Conservation (phyloP, 2,888 invertebrate genomes). For the Torymus tubicola region DNA sequence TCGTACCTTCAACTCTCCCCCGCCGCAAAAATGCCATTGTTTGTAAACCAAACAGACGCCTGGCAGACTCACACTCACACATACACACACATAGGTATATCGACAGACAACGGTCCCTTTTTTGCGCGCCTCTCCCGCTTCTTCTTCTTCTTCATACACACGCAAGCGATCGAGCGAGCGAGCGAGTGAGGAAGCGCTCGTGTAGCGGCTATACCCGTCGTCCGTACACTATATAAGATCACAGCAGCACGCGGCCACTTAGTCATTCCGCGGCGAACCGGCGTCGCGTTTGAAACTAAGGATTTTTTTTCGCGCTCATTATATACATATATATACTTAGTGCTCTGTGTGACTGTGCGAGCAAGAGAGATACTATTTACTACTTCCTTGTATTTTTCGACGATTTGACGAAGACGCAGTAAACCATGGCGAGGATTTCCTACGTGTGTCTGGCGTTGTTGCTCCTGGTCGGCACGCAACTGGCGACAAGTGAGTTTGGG, state of each 20-base stretch:
- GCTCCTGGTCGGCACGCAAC: constrained; percentile 37
- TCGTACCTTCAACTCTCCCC: too few species aligned
- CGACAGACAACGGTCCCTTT: too few species aligned
- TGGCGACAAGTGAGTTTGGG: constrained; percentile 48
- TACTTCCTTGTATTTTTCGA: constrained; percentile 10
- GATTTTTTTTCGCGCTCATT: too few species aligned
- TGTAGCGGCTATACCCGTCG: constrained; percentile 9
- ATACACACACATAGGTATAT: not conserved
- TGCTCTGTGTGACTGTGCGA: not conserved
- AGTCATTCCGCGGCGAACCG: constrained; percentile 69
- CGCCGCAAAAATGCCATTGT: not conserved
- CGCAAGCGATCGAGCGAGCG: not conserved
- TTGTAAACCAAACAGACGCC: not conserved
- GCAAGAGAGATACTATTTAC: not conserved
- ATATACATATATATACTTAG: too few species aligned
- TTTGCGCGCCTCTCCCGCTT: too few species aligned
- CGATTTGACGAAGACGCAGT: not conserved
- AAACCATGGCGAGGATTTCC: constrained; percentile 41
- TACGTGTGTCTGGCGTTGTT: constrained; percentile 38
- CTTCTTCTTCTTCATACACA: too few species aligned
- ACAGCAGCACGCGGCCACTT: constrained; percentile 64
- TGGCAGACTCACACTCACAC: not conserved
- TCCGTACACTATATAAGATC: constrained; percentile 70
- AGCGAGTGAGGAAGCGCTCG: constrained; percentile 29
- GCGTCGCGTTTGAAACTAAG: constrained; percentile 37